phyloP scores from a whole-genome alignment of 2,797 vertebrate genomes.

The Pangasius sanitwongsei region DNA sequence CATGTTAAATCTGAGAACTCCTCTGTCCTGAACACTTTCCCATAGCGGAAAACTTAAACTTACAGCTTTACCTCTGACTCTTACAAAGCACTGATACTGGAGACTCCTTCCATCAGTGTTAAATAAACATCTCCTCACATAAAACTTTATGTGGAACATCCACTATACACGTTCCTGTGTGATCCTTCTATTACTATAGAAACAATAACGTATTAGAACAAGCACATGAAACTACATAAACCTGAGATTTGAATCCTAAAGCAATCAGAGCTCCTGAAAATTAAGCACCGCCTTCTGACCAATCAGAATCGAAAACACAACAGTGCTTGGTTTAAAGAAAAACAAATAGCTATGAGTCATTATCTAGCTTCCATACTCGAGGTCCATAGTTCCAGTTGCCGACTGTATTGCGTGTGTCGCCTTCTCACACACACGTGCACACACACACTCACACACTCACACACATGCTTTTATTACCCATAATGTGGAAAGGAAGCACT shows the following conservation, averaged over 20 bases:
- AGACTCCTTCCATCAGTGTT: no score
- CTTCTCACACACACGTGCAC: not conserved
- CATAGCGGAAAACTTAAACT: no score
- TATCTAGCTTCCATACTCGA: not conserved
- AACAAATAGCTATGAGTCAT: not conserved
- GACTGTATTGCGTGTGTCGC: not conserved
- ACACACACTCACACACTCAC: not conserved
- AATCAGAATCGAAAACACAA: not conserved
- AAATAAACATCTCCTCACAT: no score
- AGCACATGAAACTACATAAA: not conserved
- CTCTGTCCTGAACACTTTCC: no score
- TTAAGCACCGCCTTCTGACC: not conserved
- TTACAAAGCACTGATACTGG: no score
- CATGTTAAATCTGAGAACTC: no score
- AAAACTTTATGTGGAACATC: no score
- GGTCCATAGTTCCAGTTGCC: not conserved
- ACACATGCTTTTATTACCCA: constrained; percentile 65
- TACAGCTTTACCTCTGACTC: no score
- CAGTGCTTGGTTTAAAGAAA: not conserved
- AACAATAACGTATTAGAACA: not conserved
- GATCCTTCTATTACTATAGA: not conserved
- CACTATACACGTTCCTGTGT: not conserved
- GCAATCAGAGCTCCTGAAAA: not conserved
- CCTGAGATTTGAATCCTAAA: not conserved
- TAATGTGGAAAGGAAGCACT: constrained; percentile 67